Evolutionary conservation across 1,140 invertebrate genomes (phyloP).

Genomic region (Frieseomelitta varia): DNA sequence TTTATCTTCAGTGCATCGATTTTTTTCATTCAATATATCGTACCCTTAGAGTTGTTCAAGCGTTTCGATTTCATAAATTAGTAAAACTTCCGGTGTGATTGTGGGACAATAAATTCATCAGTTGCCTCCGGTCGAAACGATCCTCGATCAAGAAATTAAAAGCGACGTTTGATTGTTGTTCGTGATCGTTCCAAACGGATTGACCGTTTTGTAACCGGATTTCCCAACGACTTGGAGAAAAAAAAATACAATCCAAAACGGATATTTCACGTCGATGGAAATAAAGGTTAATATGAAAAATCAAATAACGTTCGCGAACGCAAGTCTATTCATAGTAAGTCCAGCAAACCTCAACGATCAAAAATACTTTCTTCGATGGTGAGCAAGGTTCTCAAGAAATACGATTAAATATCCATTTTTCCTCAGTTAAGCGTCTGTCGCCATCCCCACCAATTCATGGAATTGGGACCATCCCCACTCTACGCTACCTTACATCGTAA

Average conservation of each 20-base stretch:
- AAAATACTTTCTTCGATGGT: too few relatives aligned
- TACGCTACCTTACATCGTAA: too few relatives aligned
- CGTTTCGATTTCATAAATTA: too few relatives aligned
- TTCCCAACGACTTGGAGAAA: neutral
- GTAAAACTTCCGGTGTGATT: too few relatives aligned
- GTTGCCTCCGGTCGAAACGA: neutral
- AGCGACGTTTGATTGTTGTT: neutral
- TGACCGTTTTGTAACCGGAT: neutral
- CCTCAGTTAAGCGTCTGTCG: too few relatives aligned
- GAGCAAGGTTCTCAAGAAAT: too few relatives aligned
- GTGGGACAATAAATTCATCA: neutral
- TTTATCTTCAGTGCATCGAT: neutral
- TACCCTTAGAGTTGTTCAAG: neutral
- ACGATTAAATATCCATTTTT: too few relatives aligned
- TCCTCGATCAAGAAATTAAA: neutral
- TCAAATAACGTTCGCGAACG: neutral
- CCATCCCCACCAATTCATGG: too few relatives aligned
- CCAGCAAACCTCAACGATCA: too few relatives aligned
- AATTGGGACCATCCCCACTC: too few relatives aligned
- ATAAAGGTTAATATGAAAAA: neutral
- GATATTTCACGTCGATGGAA: neutral
- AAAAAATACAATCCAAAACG: neutral
- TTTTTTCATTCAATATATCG: neutral
- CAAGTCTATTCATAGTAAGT: neutral
- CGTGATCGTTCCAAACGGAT: neutral